Base-by-base conservation (phyloP, 2,888 invertebrate species). In the Tanaodytes sp. region DNA sequence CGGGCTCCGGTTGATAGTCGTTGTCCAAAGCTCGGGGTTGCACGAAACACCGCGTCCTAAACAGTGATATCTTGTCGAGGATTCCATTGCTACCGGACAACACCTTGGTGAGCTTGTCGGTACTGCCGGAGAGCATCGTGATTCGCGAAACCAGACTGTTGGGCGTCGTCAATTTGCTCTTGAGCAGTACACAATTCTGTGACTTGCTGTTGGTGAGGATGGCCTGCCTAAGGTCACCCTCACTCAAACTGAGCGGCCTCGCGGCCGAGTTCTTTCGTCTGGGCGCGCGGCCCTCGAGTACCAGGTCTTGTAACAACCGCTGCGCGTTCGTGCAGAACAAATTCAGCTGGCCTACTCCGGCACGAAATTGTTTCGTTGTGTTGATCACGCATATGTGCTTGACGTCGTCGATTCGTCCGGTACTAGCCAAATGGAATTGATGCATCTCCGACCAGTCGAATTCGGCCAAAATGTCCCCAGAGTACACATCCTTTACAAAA, bases 401-500 rank as follows among this genome's bases (percentile, higher is more conserved):
- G 62, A 88, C 88, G 75, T 90, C 90, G 36, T 86, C 86, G 5
- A 84, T 79, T 27, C 85, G 84, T 8, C 86, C 86, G 1, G 87
- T 85, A 14, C 86, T 87, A 66, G 86, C 86, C 72, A 90, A 82
- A 55, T 87, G 86, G 42, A 89, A 89, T 66, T 89, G 88, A 51
- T 84, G 86, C 72, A 91, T 86, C 61, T 90, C 88, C 71, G 86
- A 87, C 91, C 91, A 91, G 20, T 88, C 87, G 75, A 91, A 85
- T 54, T 85, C 85, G 23, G 87, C 85, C 54, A 86, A 86, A 45
- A 86, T 85, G 30, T 88, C 85, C 45, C 85, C 88, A 49, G 80
- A 87, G 75, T 81, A 87, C 3, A 86, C 84, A 75, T 89, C 89
- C 20, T 88, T 88, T 36, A 91, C 80, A 33, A 87, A 83, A 23